phyloP scores from a whole-genome alignment of 2,113 vertebrate genomes.

The Antigone vipio region DNA sequence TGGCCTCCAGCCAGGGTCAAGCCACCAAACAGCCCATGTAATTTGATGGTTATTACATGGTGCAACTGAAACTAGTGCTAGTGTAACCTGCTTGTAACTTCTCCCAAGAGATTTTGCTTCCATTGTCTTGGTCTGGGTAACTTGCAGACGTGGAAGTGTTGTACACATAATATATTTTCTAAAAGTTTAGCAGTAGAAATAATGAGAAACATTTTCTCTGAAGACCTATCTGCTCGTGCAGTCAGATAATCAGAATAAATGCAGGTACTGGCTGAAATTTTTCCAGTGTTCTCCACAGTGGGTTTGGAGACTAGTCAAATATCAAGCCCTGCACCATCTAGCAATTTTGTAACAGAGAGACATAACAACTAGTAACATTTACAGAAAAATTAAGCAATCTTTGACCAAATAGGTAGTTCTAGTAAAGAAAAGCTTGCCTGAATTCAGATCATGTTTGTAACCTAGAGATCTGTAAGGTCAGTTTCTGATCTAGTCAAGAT shows the following conservation, averaged over 20 bases:
- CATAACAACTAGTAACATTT: background rate
- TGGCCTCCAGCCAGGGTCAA: too few species aligned
- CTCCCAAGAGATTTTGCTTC: background rate
- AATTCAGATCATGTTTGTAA: background rate
- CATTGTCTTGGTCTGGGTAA: background rate
- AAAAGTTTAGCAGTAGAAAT: background rate
- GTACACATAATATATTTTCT: background rate
- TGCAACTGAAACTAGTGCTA: background rate
- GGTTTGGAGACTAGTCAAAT: background rate
- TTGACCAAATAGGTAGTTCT: background rate
- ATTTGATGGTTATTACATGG: background rate
- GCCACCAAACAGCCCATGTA: background rate
- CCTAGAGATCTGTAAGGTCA: background rate
- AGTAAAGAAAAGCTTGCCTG: background rate
- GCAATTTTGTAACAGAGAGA: background rate
- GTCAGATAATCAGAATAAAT: background rate
- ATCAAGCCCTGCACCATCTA: background rate
- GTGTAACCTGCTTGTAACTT: background rate
- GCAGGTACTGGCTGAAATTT: background rate
- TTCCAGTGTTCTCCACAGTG: background rate
- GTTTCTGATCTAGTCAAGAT: background rate
- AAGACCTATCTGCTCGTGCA: background rate
- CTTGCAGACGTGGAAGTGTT: background rate
- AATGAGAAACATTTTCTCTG: background rate
- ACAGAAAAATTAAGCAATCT: background rate